Conservation (phyloP, 2,888 invertebrate genomes). For the Stenolophus ochropezus region DNA sequence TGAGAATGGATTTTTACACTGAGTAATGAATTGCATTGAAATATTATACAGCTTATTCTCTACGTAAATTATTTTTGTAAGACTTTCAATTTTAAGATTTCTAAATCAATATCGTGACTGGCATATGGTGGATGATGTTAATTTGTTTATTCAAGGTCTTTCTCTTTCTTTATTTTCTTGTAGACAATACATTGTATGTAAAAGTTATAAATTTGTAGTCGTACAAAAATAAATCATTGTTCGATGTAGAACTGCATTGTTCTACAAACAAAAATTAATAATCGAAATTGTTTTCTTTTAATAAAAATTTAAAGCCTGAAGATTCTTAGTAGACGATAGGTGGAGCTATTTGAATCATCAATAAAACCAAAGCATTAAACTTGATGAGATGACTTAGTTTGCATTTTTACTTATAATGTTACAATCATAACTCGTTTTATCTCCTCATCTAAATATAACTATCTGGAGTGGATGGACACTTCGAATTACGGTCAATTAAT, state of each 20-base stretch:
- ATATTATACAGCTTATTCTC: neutral
- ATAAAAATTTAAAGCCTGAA: neutral
- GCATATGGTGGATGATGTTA: neutral
- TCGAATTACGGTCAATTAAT: too few species aligned
- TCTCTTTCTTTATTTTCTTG: neutral
- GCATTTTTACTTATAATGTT: conserved; percentile 17
- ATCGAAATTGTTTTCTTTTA: neutral
- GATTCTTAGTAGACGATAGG: too few species aligned
- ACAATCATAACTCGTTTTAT: conserved; percentile 30
- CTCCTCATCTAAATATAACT: neutral
- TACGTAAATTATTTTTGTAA: neutral
- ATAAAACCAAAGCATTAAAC: too few species aligned
- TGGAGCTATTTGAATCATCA: too few species aligned
- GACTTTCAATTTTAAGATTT: neutral
- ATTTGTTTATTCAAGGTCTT: neutral
- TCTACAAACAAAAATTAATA: neutral
- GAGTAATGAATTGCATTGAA: neutral
- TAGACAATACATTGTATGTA: neutral
- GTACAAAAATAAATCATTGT: neutral
- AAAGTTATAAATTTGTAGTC: neutral
- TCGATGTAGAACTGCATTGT: neutral
- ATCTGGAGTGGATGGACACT: too few species aligned
- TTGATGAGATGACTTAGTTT: conserved; percentile 13
- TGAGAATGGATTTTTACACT: neutral
- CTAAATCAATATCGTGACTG: neutral